A percentile compares a stretch with the other conserved stretches of the same genome.
phyloP scores from a whole-genome alignment of 1,140 invertebrate genomes.

The Drosophila funebris region DNA sequence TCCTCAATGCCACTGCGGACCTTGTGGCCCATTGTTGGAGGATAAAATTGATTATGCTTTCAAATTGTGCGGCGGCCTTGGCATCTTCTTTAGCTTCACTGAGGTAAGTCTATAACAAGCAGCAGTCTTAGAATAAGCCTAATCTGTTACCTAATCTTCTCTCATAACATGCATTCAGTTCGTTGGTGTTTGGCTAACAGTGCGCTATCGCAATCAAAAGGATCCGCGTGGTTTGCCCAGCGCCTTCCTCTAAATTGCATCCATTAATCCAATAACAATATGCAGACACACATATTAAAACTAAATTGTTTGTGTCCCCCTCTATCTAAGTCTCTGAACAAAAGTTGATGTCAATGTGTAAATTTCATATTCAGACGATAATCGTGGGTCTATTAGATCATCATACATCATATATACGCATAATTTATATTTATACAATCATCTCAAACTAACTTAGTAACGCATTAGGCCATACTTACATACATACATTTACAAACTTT shows the following conservation, averaged over 20 bases:
- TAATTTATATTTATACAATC: conserved; percentile 74
- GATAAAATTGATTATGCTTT: conserved; percentile 94
- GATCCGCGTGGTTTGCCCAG: conserved; percentile 97
- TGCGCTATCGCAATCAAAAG: conserved; percentile 98
- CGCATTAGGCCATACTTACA: conserved; percentile 64
- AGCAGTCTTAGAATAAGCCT: neutral
- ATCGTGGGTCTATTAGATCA: conserved; percentile 53
- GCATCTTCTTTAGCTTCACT: conserved; percentile 98
- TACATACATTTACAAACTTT: conserved; percentile 48
- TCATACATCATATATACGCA: conserved; percentile 55
- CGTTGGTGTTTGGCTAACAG: conserved; percentile 98
- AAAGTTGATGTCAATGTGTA: conserved; percentile 60
- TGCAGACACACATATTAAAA: conserved; percentile 22
- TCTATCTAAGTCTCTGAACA: conserved; percentile 25
- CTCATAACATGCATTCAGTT: conserved; percentile 89
- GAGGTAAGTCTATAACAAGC: conserved; percentile 89
- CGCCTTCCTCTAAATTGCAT: conserved; percentile 93
- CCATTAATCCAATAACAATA: conserved; percentile 25
- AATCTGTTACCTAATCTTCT: conserved; percentile 40
- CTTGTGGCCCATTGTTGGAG: conserved; percentile 91
- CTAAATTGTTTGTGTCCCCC: conserved; percentile 25
- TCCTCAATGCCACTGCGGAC: conserved; percentile 86
- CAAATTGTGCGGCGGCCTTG: conserved; percentile 94
- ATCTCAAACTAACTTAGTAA: conserved; percentile 53
- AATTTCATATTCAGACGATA: conserved; percentile 62